phyloP scores from a whole-genome alignment of 2,888 invertebrate species.

The Miltochrista miniata region DNA sequence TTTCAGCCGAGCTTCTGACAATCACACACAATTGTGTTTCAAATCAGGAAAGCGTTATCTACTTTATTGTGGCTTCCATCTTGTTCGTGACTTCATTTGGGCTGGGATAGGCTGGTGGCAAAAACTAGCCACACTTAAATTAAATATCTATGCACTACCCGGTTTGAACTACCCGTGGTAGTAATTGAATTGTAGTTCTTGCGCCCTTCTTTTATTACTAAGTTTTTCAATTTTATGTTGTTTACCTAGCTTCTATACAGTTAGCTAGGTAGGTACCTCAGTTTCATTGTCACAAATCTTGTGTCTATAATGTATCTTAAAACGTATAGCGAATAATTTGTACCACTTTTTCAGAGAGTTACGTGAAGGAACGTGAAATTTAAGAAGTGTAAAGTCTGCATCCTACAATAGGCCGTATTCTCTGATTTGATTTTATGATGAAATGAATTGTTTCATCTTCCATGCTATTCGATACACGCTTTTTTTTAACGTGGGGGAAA shows the following conservation, averaged over 20 bases:
- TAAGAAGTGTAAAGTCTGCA: too few species aligned
- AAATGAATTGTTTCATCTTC: too few species aligned
- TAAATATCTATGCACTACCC: slow-evolving; percentile 21
- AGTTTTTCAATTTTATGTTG: too few species aligned
- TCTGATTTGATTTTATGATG: too few species aligned
- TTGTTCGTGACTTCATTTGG: slow-evolving; percentile 41
- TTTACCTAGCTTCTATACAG: too few species aligned
- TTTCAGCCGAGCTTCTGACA: slow-evolving; percentile 40
- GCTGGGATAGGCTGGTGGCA: slow-evolving; percentile 23
- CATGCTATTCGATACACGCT: too few species aligned
- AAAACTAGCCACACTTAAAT: slow-evolving; percentile 25
- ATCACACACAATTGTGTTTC: slow-evolving; percentile 53
- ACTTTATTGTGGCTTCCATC: slow-evolving; percentile 44
- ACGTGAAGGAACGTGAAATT: too few species aligned
- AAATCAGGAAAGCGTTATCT: slow-evolving; percentile 50
- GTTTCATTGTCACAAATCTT: slow-evolving; percentile 6
- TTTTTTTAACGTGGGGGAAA: too few species aligned
- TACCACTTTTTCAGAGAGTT: too few species aligned
- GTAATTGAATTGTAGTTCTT: slow-evolving; percentile 32
- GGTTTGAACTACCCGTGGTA: slow-evolving; percentile 7
- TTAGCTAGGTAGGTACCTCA: too few species aligned
- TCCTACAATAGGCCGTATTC: too few species aligned
- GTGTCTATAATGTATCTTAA: slow-evolving; percentile 19
- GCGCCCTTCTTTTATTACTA: not conserved
- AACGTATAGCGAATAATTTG: too few species aligned